Evolutionary conservation across 2,888 invertebrate species (phyloP).

Genomic region (Nomada ferruginata): DNA sequence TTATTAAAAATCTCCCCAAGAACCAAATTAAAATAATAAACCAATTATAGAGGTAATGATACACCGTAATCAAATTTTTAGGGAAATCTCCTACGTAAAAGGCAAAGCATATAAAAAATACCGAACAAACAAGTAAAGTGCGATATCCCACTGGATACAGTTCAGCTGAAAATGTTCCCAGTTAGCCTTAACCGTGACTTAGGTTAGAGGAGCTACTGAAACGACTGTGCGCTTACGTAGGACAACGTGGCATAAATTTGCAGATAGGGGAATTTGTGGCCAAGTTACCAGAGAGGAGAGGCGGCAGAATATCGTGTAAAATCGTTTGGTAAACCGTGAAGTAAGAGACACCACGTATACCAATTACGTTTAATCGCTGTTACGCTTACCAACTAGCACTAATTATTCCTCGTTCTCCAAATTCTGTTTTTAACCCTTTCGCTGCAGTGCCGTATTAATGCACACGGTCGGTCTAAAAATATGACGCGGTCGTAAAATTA

Average conservation of each 20-base stretch:
- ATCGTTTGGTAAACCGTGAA: conserved; percentile 1
- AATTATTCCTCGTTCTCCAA: background rate
- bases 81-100: no score
- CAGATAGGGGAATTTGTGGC: background rate
- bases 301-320: background rate
- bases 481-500: no score
- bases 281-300: background rate
- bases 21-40: no score
- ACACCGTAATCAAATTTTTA: no score
- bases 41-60: no score
- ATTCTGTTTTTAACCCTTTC: background rate
- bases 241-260: background rate
- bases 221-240: background rate
- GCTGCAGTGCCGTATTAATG: no score
- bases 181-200: background rate
- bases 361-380: no score
- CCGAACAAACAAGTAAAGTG: background rate
- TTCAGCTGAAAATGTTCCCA: background rate
- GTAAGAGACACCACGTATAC: background rate
- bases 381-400: no score
- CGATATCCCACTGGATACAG: background rate
- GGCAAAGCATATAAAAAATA: no score
- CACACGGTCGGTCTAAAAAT: no score
- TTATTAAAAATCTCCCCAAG: no score
- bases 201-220: background rate